Evolutionary conservation across 2,113 vertebrate species (phyloP), one percentile per base, ranked within the genome.

Genomic region (Struthidea cinerea): DNA sequence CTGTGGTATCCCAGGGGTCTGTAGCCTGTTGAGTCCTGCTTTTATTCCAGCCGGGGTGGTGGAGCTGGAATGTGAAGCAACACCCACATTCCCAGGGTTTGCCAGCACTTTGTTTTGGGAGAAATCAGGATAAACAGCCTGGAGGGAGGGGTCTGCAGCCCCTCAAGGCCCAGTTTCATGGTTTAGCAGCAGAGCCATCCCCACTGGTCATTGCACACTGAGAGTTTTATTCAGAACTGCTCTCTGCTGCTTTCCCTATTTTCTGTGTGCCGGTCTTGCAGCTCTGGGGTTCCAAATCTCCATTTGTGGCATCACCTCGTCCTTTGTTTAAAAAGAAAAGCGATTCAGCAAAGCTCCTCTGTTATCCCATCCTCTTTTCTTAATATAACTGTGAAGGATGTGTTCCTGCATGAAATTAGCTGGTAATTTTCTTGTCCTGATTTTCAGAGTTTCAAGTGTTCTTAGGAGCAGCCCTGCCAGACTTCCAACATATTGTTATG

Each of bases 401-500:
- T 79, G 79, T 92, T 96, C 85, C 73, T 71, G 89, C 85, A 86
- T 55, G 55, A 83, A 67, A 91, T 95, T 67, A 90, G 49, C 68
- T 44, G 19, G 53, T 47, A 33, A 90, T 94, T 92, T 90, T 83
- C 92, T 70, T 94, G 81, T 81, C 90, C 86, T 85, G 47, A 65
- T 84, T 50, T 90, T 50, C 95, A 77, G 20, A 15, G 52, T 73
- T 87, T 83, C 63, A 68, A 85, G 74, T 69, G 85, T 52, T 94
- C 67, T 85, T 57, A 23, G 46, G 87, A 87, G 78, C 83, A 85
- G 81, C 50, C 23, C 46, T 65, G 68, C 61, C 68, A 93, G 95
- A 88, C 71, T 86, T 52, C 28, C 79, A 86, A 19, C 93, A 95
- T 93, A 88, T 77, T 92, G 93, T 90, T 94, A 86, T 63, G 93